Conservation (phyloP, 2,113 vertebrate species). For the Eptatretus burgeri region DNA sequence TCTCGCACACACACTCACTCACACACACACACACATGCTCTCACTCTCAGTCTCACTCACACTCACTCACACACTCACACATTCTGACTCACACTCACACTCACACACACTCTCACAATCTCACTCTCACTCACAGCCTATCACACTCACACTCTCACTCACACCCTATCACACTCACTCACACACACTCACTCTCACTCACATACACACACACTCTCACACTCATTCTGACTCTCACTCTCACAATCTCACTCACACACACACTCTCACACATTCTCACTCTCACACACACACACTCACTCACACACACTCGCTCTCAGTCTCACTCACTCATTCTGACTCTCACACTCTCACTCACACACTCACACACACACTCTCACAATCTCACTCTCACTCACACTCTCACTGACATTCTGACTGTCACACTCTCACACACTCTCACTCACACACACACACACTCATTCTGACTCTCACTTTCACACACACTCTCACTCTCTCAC, state of each 20-base stretch:
- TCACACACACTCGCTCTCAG: background rate
- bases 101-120: background rate
- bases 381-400: background rate
- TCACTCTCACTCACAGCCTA: background rate
- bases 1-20: background rate
- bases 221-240: background rate
- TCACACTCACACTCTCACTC: background rate
- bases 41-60: background rate
- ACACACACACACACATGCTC: background rate
- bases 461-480: background rate
- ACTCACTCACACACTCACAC: background rate
- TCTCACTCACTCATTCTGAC: background rate
- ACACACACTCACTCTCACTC: background rate
- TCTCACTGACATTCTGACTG: background rate
- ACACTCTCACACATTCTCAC: background rate
- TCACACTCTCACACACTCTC: background rate
- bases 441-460: background rate
- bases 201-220: background rate
- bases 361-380: background rate
- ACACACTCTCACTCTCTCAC: background rate
- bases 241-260: background rate
- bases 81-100: background rate
- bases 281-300: background rate
- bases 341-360: background rate
- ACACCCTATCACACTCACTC: background rate